Conservation (phyloP, 2,113 vertebrate genomes). For the Orycteropus afer region DNA sequence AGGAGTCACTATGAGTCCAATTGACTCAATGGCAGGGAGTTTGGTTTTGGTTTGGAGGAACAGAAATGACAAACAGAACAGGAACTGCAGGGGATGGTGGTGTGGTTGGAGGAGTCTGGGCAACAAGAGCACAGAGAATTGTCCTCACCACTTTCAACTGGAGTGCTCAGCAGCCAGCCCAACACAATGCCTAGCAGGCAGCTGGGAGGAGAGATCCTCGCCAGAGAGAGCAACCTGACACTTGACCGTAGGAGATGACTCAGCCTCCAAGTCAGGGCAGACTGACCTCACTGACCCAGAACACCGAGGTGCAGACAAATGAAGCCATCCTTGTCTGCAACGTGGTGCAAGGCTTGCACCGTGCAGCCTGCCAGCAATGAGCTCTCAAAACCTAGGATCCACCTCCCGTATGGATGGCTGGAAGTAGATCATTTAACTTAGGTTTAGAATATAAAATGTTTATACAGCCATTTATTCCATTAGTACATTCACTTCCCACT, state of each 20-base stretch:
- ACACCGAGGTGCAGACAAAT: neutral
- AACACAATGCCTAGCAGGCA: neutral
- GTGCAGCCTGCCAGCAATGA: neutral
- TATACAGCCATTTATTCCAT: constrained; percentile 73
- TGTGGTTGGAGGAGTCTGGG: neutral
- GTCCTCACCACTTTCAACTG: neutral
- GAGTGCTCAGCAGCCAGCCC: neutral
- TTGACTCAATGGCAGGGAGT: too few relatives aligned
- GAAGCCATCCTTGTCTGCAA: neutral
- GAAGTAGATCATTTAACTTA: constrained; percentile 53
- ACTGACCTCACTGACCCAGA: neutral
- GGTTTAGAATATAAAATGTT: constrained; percentile 62
- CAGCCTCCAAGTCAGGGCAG: neutral
- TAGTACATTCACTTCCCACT: constrained; percentile 64
- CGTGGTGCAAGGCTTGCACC: neutral
- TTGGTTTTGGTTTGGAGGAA: too few relatives aligned
- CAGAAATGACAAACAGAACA: neutral
- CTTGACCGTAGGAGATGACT: neutral
- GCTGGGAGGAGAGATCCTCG: neutral
- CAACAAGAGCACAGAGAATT: neutral
- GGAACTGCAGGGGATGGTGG: neutral
- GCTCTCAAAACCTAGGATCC: neutral
- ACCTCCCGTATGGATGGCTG: neutral
- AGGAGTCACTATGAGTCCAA: too few relatives aligned
- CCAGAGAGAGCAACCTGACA: neutral